These are phyloP conservation scores for Benthosema pterotum DNA, from an alignment of 2,797 vertebrate species.

Conservation along the genomic window DNA sequence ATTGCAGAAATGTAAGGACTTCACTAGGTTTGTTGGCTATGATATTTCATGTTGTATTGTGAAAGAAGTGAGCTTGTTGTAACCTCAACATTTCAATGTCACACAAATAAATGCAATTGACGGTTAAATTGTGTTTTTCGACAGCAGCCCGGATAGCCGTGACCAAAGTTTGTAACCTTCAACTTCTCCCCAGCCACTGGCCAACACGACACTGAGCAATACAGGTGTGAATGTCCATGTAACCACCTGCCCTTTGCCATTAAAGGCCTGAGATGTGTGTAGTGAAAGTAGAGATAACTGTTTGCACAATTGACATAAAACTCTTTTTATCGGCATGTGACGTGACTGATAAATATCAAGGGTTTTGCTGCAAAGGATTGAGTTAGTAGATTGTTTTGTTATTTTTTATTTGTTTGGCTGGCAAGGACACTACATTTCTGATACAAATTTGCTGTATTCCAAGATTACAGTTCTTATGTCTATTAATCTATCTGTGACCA, in stretches of 20 bases:
- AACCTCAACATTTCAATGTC: too few species aligned
- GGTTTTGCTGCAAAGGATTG: not conserved
- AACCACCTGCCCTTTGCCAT: not conserved
- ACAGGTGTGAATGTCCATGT: constrained; percentile 6
- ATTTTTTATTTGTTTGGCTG: too few species aligned
- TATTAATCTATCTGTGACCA: too few species aligned
- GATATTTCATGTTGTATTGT: not conserved
- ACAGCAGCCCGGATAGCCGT: too few species aligned
- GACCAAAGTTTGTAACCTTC: not conserved
- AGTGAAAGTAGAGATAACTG: not conserved
- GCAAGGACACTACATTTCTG: too few species aligned
- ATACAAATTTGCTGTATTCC: constrained; percentile 21
- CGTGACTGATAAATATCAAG: constrained; percentile 21
- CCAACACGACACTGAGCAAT: too few species aligned
- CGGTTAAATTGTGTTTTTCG: too few species aligned
- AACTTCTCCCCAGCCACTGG: not conserved
- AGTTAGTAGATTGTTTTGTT: constrained; percentile 30
- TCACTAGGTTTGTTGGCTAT: constrained; percentile 6
- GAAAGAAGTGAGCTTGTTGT: too few species aligned
- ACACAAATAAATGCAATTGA: too few species aligned
- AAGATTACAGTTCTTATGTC: constrained; percentile 1
- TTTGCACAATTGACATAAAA: not conserved
- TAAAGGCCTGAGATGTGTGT: not conserved
- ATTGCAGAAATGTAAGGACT: constrained; percentile 32
- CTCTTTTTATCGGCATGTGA: constrained; percentile 21